Evolutionary conservation across 2,888 invertebrate species (phyloP).

Genomic region (Pomacea canaliculata): DNA sequence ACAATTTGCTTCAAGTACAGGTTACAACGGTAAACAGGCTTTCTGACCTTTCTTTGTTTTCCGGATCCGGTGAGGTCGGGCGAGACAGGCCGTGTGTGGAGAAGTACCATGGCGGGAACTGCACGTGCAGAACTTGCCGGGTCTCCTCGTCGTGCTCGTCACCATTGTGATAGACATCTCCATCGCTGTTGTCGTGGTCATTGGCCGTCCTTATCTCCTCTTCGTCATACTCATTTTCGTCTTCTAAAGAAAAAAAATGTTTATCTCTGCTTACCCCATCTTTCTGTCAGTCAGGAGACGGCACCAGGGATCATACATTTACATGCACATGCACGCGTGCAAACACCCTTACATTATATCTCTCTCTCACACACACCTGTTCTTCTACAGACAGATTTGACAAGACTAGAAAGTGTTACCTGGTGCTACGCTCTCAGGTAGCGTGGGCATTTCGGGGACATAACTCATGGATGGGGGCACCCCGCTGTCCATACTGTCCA

Average conservation of each 20-base stretch:
- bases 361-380: too few species aligned
- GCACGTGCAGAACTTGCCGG: constrained; percentile 53
- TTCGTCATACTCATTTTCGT: background rate
- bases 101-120: constrained; percentile 65
- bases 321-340: too few species aligned
- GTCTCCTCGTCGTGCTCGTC: constrained; percentile 42
- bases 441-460: constrained; percentile 46
- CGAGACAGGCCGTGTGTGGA: constrained; percentile 67
- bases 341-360: too few species aligned
- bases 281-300: too few species aligned
- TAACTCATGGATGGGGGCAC: constrained; percentile 37
- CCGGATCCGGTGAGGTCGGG: constrained; percentile 57
- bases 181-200: constrained; percentile 18
- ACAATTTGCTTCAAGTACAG: too few species aligned
- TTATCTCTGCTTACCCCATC: too few species aligned
- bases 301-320: too few species aligned
- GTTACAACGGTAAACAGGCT: too few species aligned
- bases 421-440: constrained; percentile 35
- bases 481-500: constrained; percentile 51
- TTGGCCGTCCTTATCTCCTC: background rate
- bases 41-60: constrained; percentile 53
- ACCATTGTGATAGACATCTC: constrained; percentile 9
- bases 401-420: constrained; percentile 11
- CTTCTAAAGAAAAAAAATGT: background rate
- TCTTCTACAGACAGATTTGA: too few species aligned